phyloP scores from a whole-genome alignment of 1,140 invertebrate species.

The Parasteatoda tepidariorum region DNA sequence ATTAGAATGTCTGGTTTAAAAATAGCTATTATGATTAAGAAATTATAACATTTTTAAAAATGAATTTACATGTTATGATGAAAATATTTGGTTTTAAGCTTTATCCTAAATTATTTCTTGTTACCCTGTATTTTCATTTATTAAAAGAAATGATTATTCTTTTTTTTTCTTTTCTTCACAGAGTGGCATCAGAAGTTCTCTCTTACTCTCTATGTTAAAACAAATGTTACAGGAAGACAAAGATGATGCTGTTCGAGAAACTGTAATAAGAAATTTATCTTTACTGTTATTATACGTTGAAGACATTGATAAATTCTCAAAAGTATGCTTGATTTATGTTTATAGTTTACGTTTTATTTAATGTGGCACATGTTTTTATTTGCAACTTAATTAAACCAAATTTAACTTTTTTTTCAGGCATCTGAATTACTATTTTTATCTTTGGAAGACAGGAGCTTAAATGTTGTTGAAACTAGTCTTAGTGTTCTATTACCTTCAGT shows the following conservation, averaged over 20 bases:
- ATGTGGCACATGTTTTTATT: background rate
- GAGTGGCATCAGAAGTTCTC: conserved; percentile 77
- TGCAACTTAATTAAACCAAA: background rate
- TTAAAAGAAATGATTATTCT: too few species aligned
- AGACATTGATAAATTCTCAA: conserved; percentile 78
- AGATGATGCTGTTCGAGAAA: conserved; percentile 75
- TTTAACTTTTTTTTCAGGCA: conserved; percentile 68
- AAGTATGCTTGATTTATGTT: conserved; percentile 68
- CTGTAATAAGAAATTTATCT: conserved; percentile 76
- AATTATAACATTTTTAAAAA: too few species aligned
- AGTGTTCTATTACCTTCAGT: conserved; percentile 69
- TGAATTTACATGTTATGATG: too few species aligned
- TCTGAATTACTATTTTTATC: conserved; percentile 73
- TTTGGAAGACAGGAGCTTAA: conserved; percentile 71
- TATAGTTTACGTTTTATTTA: background rate
- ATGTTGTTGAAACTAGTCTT: conserved; percentile 68
- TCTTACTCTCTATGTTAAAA: conserved; percentile 80
- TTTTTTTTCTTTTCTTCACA: conserved; percentile 69
- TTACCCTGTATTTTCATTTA: too few species aligned
- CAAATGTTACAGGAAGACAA: conserved; percentile 81
- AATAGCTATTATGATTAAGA: too few species aligned
- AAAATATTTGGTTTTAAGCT: too few species aligned
- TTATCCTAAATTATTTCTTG: too few species aligned
- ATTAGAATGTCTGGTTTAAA: too few species aligned
- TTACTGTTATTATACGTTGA: conserved; percentile 76